Base-by-base conservation (phyloP, 37 sponge, comb jelly and placozoan genomes). In the Oopsacas minuta region DNA sequence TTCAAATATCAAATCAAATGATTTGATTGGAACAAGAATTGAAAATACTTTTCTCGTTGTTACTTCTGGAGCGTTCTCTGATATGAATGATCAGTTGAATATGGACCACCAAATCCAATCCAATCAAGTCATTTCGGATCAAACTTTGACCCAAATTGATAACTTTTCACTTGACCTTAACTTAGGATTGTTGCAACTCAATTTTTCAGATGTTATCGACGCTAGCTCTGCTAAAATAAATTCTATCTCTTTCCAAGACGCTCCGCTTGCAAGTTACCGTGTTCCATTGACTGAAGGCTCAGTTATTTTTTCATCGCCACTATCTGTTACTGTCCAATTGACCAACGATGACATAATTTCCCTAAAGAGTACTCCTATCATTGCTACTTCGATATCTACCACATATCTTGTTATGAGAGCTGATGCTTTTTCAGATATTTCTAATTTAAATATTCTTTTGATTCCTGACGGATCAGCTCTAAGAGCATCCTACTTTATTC, bases 21-120 rank as follows among this genome's bases (percentile, higher is more conserved):
- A 5, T 10, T 25, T 32, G 32, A 86, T 91, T 7, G 94, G 90
- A 0, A 92, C 91, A 15, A 85, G 81, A 10, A 17, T 53, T 17
- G 52, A 32, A 10, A 92, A 91, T 84, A 91, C 93, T 23, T 95
- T 81, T 83, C 90, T 95, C 0, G 35, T 85, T 0, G 38, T 91
- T 34, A 86, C 22, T 36, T 52, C 82, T 36, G 85, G 86, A 36
- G 85, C 88, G 0, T 39, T 95, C 28, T 81, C n/a, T 30, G 96
- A 95, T 52, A 91, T 89, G 90, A 32, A 84, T 49, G 89, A 12
- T 61, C 75, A 61, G 22, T 3, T n/a, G 5, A 61, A 61, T 61
- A 12, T 61, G 5, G 22, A 61, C 22, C 75, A 61, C 30, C 75
- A 61, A 12, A n/a, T 61, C 30, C 22, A 34, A 61, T 10, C 75